Percentiles rank a stretch among this genome's conserved stretches.
phyloP scores from a whole-genome alignment of 2,113 vertebrate species.

The Poeciliopsis occidentalis region DNA sequence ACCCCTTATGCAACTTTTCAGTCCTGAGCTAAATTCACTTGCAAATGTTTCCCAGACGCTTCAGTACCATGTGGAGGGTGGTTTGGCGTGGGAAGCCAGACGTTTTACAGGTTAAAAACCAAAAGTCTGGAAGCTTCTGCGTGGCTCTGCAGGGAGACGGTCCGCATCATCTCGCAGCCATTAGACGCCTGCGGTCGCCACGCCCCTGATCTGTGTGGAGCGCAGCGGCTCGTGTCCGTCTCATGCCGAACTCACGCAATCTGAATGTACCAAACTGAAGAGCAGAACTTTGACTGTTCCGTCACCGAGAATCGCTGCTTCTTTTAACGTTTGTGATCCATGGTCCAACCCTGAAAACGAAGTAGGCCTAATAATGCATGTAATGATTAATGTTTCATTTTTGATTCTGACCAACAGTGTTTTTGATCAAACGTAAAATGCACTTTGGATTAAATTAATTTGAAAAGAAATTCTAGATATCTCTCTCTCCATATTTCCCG shows the following conservation, averaged over 20 bases:
- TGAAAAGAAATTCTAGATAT: too few relatives aligned
- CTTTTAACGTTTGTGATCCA: background rate
- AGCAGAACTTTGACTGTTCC: background rate
- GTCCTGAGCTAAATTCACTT: background rate
- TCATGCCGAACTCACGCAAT: conserved; percentile 52
- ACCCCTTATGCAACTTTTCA: too few relatives aligned
- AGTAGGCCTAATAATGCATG: too few relatives aligned
- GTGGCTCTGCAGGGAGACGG: background rate
- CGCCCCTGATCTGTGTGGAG: conserved; percentile 52
- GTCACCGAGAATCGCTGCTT: background rate
- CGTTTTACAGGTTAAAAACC: conserved; percentile 22
- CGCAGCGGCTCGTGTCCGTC: conserved; percentile 72
- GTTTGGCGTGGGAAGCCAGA: conserved; percentile 64
- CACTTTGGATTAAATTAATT: too few relatives aligned
- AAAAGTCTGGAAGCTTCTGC: conserved; percentile 22
- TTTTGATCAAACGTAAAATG: too few relatives aligned
- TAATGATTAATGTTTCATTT: too few relatives aligned
- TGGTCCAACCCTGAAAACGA: too few relatives aligned
- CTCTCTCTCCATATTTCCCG: background rate
- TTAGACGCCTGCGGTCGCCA: conserved; percentile 41
- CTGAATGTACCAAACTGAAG: background rate
- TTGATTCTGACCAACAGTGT: too few relatives aligned
- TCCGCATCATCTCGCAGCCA: conserved; percentile 7
- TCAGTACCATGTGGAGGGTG: conserved; percentile 13
- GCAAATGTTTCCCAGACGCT: conserved; percentile 21